Conservation (phyloP, 1,140 invertebrate genomes). For the Zaprionus africanus region DNA sequence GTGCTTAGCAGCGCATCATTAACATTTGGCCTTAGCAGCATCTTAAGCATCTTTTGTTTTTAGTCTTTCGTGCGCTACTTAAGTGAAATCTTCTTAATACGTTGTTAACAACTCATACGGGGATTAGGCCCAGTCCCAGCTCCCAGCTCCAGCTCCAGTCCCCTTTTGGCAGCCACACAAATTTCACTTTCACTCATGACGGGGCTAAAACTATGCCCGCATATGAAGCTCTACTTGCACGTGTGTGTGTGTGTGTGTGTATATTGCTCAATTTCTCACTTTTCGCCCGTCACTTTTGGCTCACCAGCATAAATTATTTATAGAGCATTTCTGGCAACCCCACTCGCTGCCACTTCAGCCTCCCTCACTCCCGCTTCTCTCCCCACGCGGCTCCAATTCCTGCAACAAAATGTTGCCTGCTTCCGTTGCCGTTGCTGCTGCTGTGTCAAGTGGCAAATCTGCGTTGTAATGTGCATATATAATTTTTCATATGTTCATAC, state of each 20-base stretch:
- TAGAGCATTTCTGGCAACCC: constrained; percentile 37
- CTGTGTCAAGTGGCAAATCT: constrained; percentile 72
- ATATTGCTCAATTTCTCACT: constrained; percentile 29
- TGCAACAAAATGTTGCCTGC: constrained; percentile 32
- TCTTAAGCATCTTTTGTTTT: constrained; percentile 41
- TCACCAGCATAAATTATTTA: constrained; percentile 43
- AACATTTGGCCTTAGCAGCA: constrained; percentile 46
- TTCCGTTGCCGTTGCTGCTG: background rate
- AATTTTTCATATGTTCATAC: constrained; percentile 60
- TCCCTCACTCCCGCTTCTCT: too few relatives aligned
- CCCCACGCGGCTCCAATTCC: background rate
- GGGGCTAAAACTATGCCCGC: constrained; percentile 25
- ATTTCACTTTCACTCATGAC: constrained; percentile 14
- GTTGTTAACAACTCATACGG: constrained; percentile 75
- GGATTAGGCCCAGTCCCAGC: constrained; percentile 22
- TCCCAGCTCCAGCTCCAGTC: background rate
- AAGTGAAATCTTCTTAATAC: constrained; percentile 77
- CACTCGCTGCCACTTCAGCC: background rate
- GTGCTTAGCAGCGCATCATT: constrained; percentile 54
- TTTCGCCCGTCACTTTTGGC: constrained; percentile 39
- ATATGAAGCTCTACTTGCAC: background rate
- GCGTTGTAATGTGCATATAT: constrained; percentile 78
- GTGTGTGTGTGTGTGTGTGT: background rate
- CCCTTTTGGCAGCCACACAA: background rate
- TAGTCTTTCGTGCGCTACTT: constrained; percentile 46